Conservation (phyloP, 2,797 vertebrate species). For the Champsocephalus esox region DNA sequence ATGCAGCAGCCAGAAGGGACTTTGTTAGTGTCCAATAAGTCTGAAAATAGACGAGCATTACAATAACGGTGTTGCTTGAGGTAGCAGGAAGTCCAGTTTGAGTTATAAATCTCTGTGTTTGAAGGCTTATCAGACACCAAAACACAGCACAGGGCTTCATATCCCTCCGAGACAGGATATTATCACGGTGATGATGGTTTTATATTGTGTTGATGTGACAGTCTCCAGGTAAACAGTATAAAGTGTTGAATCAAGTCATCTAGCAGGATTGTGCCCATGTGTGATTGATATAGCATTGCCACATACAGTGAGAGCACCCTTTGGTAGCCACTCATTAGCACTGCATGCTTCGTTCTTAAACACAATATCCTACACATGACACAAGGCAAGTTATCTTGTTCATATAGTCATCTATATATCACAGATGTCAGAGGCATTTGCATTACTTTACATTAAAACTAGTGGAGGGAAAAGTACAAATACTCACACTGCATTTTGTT, state of each 20-base stretch:
- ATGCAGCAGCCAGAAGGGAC: not conserved
- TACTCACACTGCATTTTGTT: too few relatives aligned
- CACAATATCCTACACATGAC: too few relatives aligned
- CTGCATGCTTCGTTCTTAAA: too few relatives aligned
- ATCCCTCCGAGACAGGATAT: not conserved
- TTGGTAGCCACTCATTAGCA: too few relatives aligned
- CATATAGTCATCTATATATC: too few relatives aligned
- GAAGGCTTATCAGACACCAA: conserved; percentile 2
- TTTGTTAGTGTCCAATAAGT: not conserved
- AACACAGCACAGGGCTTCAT: not conserved
- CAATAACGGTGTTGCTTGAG: conserved; percentile 14
- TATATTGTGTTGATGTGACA: not conserved
- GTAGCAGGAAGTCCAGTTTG: not conserved
- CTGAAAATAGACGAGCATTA: not conserved
- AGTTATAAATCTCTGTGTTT: not conserved
- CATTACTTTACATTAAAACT: too few relatives aligned
- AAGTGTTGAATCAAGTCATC: not conserved
- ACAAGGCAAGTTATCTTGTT: too few relatives aligned
- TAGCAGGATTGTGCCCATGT: not conserved
- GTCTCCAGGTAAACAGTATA: not conserved
- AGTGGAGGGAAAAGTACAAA: too few relatives aligned
- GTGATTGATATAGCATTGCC: not conserved
- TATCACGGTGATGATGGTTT: not conserved
- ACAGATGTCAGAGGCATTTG: too few relatives aligned
- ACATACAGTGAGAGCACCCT: too few relatives aligned